phyloP scores from a whole-genome alignment of 2,888 invertebrate species.

The Hemithea aestivaria region DNA sequence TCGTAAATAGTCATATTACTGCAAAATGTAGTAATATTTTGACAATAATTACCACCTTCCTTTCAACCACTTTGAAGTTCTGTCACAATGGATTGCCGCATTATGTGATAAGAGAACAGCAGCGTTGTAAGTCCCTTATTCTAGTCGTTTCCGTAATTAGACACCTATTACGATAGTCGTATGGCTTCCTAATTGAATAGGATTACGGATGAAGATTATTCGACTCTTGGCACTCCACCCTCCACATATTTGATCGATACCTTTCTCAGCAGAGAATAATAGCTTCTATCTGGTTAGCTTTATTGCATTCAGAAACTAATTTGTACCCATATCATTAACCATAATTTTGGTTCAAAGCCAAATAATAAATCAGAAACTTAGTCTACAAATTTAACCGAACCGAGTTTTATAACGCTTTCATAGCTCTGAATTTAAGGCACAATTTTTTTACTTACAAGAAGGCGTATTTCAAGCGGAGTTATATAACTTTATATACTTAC shows the following conservation, averaged over 20 bases:
- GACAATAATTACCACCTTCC: no score
- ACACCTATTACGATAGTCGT: slow-evolving; percentile 33
- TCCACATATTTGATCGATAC: slow-evolving; percentile 13
- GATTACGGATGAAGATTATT: slow-evolving; percentile 38
- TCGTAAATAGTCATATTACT: no score
- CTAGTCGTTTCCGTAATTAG: slow-evolving; percentile 26
- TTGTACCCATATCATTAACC: slow-evolving; percentile 9
- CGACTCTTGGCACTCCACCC: slow-evolving; percentile 18
- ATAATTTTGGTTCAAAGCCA: slow-evolving; percentile 7
- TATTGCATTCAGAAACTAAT: slow-evolving; percentile 5
- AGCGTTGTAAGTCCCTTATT: no score
- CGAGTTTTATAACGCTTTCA: no score
- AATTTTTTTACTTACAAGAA: slow-evolving; percentile 7
- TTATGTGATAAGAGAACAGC: not conserved
- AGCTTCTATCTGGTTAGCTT: slow-evolving; percentile 4
- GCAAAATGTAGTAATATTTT: no score
- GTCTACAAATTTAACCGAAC: slow-evolving; percentile 1
- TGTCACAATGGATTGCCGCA: slow-evolving; percentile 8
- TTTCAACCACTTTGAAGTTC: no score
- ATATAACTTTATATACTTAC: no score
- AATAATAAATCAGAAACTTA: not conserved
- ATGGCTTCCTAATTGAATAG: slow-evolving; percentile 39
- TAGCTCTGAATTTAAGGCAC: not conserved
- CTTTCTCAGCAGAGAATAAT: slow-evolving; percentile 5
- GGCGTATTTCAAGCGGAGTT: slow-evolving; percentile 13